These are phyloP conservation scores for Lamellibrachia luymesi DNA, from an alignment of 1,140 invertebrate genomes.

Conservation along the genomic window DNA sequence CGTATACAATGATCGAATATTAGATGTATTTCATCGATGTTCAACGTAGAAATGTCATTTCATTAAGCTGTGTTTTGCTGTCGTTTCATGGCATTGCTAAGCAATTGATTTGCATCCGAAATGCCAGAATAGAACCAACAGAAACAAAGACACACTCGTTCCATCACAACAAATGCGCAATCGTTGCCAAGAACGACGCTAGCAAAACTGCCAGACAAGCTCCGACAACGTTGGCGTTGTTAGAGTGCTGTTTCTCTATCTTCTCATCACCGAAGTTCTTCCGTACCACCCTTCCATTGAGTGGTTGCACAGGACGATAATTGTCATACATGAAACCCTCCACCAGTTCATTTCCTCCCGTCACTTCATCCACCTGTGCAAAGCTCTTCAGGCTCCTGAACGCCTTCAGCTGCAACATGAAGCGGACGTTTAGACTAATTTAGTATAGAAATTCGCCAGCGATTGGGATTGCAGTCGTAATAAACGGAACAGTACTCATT, in stretches of 20 bases:
- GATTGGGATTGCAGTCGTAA: not conserved
- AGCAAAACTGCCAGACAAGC: not conserved
- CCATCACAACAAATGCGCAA: not conserved
- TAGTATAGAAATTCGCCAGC: not conserved
- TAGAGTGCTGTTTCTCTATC: not conserved
- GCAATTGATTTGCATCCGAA: not conserved
- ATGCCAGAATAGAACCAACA: not conserved
- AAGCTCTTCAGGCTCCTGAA: not conserved
- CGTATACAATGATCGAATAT: not conserved
- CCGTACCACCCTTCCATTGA: conserved; percentile 12
- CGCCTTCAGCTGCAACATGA: not conserved
- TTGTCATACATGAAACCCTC: conserved; percentile 9
- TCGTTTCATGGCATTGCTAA: not conserved
- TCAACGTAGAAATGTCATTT: not conserved
- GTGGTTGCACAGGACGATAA: conserved; percentile 15
- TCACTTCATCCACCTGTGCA: not conserved
- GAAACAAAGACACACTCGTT: not conserved
- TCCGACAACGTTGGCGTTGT: not conserved
- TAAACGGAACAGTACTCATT: not conserved
- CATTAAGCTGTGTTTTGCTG: not conserved
- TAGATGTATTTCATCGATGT: not conserved
- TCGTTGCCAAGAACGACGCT: not conserved
- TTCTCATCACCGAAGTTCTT: not conserved
- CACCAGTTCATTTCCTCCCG: not conserved
- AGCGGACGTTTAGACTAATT: not conserved